Percentiles rank a stretch among this genome's conserved stretches.
These are phyloP conservation scores for Sebastes vulpes DNA, from an alignment of 2,797 vertebrate species.

Conservation along the genomic window DNA sequence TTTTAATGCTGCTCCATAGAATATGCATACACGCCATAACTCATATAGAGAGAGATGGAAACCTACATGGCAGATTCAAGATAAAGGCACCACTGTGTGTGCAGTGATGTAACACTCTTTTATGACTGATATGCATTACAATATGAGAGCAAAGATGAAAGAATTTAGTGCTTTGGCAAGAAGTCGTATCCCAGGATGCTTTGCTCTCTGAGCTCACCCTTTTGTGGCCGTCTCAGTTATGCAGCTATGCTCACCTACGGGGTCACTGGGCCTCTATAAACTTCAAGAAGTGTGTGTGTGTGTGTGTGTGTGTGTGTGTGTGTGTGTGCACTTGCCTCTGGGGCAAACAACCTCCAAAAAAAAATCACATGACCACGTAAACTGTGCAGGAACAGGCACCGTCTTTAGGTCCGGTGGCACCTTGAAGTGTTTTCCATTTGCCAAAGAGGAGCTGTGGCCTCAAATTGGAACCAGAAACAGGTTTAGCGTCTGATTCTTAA, in stretches of 20 bases:
- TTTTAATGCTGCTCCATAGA: slow-evolving; percentile 59
- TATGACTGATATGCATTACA: slow-evolving; percentile 68
- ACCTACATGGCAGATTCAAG: slow-evolving; percentile 43
- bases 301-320: slow-evolving; percentile 8
- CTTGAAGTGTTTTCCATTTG: slow-evolving; percentile 80
- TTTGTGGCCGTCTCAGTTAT: slow-evolving; percentile 58
- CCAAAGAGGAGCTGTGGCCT: slow-evolving; percentile 65
- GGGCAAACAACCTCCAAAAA: slow-evolving; percentile 42
- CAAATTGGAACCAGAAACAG: slow-evolving; percentile 79
- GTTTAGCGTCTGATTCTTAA: slow-evolving; percentile 80
- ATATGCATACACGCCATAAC: slow-evolving; percentile 65
- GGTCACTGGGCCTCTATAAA: slow-evolving; percentile 68
- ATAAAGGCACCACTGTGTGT: slow-evolving; percentile 65
- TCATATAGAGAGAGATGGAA: slow-evolving; percentile 35
- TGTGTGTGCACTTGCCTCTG: slow-evolving; percentile 31
- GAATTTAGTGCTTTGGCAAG: slow-evolving; percentile 53
- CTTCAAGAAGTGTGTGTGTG: slow-evolving; percentile 14
- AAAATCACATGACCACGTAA: slow-evolving; percentile 66
- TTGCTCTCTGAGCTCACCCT: slow-evolving; percentile 56
- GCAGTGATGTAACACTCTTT: slow-evolving; percentile 62
- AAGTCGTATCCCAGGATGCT: slow-evolving; percentile 69
- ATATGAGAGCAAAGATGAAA: slow-evolving; percentile 66
- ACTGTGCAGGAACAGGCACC: slow-evolving; percentile 47
- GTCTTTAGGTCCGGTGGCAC: slow-evolving; percentile 65
- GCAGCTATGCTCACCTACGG: slow-evolving; percentile 62